A percentile compares a stretch with the other conserved stretches of the same genome.
Evolutionary conservation across 1,140 invertebrate species (phyloP).

Genomic region (Eriosoma lanigerum): DNA sequence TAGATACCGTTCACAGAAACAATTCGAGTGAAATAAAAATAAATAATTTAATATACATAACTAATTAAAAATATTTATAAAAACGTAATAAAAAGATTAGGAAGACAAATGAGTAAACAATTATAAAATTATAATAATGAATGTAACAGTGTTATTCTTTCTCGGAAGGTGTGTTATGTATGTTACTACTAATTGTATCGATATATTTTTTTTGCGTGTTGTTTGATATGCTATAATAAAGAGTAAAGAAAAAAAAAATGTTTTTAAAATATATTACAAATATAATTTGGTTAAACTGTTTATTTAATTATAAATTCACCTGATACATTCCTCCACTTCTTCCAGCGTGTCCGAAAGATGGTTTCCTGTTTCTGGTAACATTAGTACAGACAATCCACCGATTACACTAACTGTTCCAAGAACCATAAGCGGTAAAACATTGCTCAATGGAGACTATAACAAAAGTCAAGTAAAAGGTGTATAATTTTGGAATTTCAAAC

Average conservation of each 20-base stretch:
- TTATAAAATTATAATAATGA: neutral
- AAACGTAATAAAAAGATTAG: constrained; percentile 44
- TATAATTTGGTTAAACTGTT: too few relatives aligned
- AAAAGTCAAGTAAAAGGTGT: neutral
- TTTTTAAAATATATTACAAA: too few relatives aligned
- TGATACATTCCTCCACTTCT: constrained; percentile 53
- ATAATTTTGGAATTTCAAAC: neutral
- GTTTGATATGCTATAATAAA: constrained; percentile 19
- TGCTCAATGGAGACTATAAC: constrained; percentile 60
- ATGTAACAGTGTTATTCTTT: constrained; percentile 10
- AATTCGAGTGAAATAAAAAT: constrained; percentile 8
- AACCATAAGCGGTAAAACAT: constrained; percentile 65
- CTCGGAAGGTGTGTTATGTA: constrained; percentile 5
- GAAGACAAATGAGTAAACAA: constrained; percentile 26
- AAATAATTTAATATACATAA: neutral
- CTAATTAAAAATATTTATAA: neutral
- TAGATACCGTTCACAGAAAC: constrained; percentile 33
- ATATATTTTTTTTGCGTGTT: constrained; percentile 36
- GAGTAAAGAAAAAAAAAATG: neutral
- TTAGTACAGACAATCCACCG: constrained; percentile 65
- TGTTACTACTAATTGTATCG: constrained; percentile 17
- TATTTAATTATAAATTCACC: constrained; percentile 39
- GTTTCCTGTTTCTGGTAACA: constrained; percentile 64
- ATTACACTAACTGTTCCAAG: constrained; percentile 65
- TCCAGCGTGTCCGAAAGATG: constrained; percentile 56